Evolutionary conservation across 2,113 vertebrate species (phyloP).

Genomic region (Nyctibius bracteatus): DNA sequence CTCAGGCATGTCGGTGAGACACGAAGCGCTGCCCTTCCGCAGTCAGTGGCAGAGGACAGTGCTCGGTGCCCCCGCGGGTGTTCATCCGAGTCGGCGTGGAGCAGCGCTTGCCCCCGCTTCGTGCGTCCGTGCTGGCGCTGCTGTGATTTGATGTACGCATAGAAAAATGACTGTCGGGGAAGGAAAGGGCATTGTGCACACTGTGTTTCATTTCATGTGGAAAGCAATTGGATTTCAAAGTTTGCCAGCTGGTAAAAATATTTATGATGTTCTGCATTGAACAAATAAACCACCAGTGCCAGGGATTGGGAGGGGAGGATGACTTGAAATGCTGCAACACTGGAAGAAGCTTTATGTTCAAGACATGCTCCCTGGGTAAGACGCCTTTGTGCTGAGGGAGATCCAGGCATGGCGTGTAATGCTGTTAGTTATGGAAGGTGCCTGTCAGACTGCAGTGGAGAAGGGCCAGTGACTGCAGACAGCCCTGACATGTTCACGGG

Average conservation of each 20-base stretch:
- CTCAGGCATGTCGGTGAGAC: neutral
- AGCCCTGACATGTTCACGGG: fast-evolving
- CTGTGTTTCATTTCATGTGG: neutral
- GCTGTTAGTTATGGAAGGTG: neutral
- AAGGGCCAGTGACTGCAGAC: neutral
- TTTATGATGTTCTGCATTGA: neutral
- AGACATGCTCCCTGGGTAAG: neutral
- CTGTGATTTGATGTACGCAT: fast-evolving
- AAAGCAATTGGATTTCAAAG: neutral
- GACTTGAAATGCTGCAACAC: neutral
- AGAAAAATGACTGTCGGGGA: neutral
- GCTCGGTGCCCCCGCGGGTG: fast-evolving
- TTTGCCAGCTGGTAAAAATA: neutral
- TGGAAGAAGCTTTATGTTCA: neutral
- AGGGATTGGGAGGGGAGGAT: neutral
- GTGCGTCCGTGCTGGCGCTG: neutral
- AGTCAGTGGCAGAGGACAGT: neutral
- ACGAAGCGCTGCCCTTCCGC: fast-evolving
- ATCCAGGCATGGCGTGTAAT: fast-evolving
- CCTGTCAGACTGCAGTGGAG: neutral
- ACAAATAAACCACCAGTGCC: neutral
- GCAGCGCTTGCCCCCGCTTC: fast-evolving
- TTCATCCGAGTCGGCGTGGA: fast-evolving
- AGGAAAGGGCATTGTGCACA: neutral
- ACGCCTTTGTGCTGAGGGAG: neutral